Base-by-base conservation (phyloP, 2,888 invertebrate genomes). In the Alentia gelatinosa region DNA sequence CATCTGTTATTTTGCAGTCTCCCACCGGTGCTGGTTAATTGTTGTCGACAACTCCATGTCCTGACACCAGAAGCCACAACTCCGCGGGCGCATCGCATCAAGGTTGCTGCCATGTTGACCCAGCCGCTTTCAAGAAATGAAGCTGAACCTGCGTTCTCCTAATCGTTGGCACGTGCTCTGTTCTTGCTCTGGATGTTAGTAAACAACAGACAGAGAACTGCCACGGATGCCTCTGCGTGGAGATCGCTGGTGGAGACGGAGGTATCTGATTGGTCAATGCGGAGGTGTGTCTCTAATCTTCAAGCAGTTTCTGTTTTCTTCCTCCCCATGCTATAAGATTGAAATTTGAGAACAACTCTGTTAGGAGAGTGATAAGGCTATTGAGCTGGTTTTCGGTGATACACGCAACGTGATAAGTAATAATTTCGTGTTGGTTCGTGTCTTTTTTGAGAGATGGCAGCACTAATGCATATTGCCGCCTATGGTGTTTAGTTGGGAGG, bases 61-160 rank as follows among this genome's bases (percentile, higher is more conserved):
- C 26, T 86, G 7, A 33, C 86, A 19, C 86, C 86, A 86, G 50
- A 50, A 50, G 33, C 42, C 7, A 50, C 42, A 26, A 86, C 47
- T 86, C 86, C 47, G 1, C 50, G 86, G 47, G 86, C 86, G 30
- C 86, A 47, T 86, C 86, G 19, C 47, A 86, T 86, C 47, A 86
- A 86, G 47, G 86, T 86, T 86, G 86, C 86, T 47, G 86, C 86
- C 86, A 86, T 86, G 86, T 47, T 86, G 86, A 79, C 79, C 68
- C 68, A 68, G 68, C 12, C 68, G 5, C 56, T n/a, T 56, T n/a
- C 12, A 26, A 68, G 12, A 68, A 68, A 15, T 68, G 68, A 68
- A 26, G 68, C 26, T 68, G 26, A 1, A 68, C 30, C 12, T 68
- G 30, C 68, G 26, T 30, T 26, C 30, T 30, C 30, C 68, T 30